Base-by-base conservation (phyloP, 1,140 invertebrate species). In the Euwallacea fornicatus region DNA sequence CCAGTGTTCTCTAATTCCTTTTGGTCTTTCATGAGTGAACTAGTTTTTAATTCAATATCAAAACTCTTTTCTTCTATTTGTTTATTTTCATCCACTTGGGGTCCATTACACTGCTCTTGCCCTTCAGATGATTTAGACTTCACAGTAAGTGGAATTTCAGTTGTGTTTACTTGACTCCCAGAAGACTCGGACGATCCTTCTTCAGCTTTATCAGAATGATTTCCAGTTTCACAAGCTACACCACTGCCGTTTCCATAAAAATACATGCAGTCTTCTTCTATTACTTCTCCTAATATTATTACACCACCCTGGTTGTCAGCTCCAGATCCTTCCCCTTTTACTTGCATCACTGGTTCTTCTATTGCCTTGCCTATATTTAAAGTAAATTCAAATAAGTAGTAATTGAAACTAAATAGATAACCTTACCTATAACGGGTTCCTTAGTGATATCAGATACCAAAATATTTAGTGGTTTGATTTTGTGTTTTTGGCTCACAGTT, bases 251-350 rank as follows among this genome's bases (percentile, higher is more conserved):
- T 87, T 2, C 92, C 92, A 74, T 83, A 86, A 78, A 93, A 85
- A 78, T 86, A 86, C 84, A 92, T 85, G 0, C 91, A 84, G 79
- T 93, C 91, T 81, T 93, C 91, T 79, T 88, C 88, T 59, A 93
- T 88, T 70, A 85, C 87, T 78, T 92, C 90, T 42, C 88, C 86
- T 71, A 77, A 71, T 72, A 77, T 71, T 33, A 33, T 33, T 41
- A 80, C 75, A 33, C 72, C 71, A 66, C 60, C 65, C 61, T 78
- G 47, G 64, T 76, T 78, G n/a, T 89, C 88, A 21, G 78, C 82
- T n/a, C 91, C 92, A 53, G 83, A 85, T 67, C 91, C 91, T 77
- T 90, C 87, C 1, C 91, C 92, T 73, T 84, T 86, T 76, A 93
- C 84, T 78, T 86, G 85, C 84, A 91, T 86, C 0, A 91, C 83